These are phyloP conservation scores for Allobates femoralis DNA, from an alignment of 2,797 vertebrate genomes.

Conservation along the genomic window DNA sequence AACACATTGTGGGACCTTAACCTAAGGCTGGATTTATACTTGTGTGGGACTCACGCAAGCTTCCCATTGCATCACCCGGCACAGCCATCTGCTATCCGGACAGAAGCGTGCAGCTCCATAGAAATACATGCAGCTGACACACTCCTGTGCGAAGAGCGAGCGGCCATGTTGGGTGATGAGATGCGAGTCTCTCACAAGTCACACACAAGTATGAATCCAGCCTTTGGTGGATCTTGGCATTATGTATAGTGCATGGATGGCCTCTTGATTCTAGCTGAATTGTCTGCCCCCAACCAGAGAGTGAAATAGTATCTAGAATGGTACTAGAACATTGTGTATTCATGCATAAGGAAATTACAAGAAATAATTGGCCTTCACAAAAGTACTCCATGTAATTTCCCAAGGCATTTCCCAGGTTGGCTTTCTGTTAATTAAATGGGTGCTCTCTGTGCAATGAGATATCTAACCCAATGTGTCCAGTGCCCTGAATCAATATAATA, in stretches of 20 bases:
- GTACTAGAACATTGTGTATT: background rate
- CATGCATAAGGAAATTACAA: background rate
- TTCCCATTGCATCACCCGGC: no score
- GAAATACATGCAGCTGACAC: no score
- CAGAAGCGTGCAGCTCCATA: no score
- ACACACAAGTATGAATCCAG: no score
- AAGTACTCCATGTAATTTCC: background rate
- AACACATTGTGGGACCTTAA: no score
- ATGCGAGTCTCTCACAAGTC: no score
- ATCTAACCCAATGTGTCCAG: background rate
- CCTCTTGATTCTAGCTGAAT: background rate
- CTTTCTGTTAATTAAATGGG: slow-evolving; percentile 9
- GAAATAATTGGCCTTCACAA: background rate
- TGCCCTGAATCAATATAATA: background rate
- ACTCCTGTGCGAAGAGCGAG: no score
- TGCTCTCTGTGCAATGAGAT: background rate
- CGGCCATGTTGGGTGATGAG: no score
- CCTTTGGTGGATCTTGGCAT: background rate
- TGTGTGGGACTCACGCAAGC: no score
- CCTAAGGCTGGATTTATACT: no score
- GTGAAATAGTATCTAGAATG: background rate
- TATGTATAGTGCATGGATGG: background rate
- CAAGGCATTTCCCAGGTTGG: background rate
- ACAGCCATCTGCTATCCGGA: no score
- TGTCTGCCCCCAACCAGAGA: no score